Conservation (phyloP, 2,888 invertebrate genomes). For the Meteorus colon region DNA sequence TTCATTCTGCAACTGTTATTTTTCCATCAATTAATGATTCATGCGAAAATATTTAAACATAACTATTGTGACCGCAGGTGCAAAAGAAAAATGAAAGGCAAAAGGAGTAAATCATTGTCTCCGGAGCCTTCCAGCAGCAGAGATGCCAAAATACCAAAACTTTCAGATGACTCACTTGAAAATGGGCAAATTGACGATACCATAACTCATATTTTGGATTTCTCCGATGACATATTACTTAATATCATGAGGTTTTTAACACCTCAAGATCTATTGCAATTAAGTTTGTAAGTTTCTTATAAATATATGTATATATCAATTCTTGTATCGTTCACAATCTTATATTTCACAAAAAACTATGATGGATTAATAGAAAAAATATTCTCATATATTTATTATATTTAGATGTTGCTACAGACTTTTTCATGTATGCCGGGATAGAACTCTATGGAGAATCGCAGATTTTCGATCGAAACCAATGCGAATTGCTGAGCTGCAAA, state of each 20-base stretch:
- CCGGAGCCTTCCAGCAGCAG: constrained; percentile 65
- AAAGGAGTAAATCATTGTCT: constrained; percentile 67
- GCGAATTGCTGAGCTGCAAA: constrained; percentile 68
- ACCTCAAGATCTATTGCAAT: constrained; percentile 74
- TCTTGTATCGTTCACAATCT: too few species aligned
- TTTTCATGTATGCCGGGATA: constrained; percentile 73
- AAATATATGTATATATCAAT: neutral
- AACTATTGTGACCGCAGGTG: constrained; percentile 46
- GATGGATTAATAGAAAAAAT: neutral
- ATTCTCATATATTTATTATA: neutral
- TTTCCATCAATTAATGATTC: neutral
- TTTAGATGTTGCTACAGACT: constrained; percentile 75
- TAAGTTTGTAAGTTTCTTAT: constrained; percentile 74
- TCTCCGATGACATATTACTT: constrained; percentile 78
- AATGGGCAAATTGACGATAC: constrained; percentile 32
- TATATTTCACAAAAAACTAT: neutral
- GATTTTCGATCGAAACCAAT: constrained; percentile 71
- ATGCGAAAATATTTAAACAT: neutral
- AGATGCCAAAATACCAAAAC: constrained; percentile 53
- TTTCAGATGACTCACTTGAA: constrained; percentile 27
- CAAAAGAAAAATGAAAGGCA: constrained; percentile 61
- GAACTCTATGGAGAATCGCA: constrained; percentile 75
- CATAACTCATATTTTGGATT: constrained; percentile 71
- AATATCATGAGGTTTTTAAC: constrained; percentile 73
- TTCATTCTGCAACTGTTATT: constrained; percentile 1